Base-by-base conservation (phyloP, 2,797 vertebrate species). In the Helicolenus hilgendorfi region DNA sequence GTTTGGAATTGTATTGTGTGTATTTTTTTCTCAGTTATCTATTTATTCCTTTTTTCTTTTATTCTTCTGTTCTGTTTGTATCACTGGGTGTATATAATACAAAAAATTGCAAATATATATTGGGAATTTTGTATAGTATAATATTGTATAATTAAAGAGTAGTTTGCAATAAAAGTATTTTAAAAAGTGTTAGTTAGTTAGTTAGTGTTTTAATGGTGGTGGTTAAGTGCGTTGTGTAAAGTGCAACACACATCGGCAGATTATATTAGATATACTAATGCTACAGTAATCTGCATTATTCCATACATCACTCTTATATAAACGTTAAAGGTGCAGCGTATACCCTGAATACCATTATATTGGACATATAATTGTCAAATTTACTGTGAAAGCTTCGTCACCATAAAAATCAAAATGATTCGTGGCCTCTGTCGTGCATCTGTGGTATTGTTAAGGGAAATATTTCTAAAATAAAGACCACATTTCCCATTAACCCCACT, bases 401-500 rank as follows among this genome's bases (percentile, higher is more conserved):
- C 56, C 38, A 45, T 85, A 53, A 60, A 77, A 83, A 77, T 81
- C 35, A 8, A 38, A 24, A 73, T 27, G 45, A 79, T 15, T 35
- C 58, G 27, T 59, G 13, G 41, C 27, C 26, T 55, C 3, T 45
- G 63, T 41, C 1, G 7, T 38, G 14, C 31, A 26, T 85, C 31
- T 80, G 72, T 35, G 29, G 60, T 63, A 15, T 24, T 68, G 64
- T 81, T 36, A 45, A 45, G 33, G 77, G 64, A 69, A 78, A 79
- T 27, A 70, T 83, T 78, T 49, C 63, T 56, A 27, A 71, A 82
- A 79, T 58, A 55, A 65, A 83, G 24, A 49, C 27, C 31, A 77
- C 59, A 64, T 75, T 81, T 81, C 24, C 71, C 77, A 41, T 79
- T 55, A 49, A 53, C 36, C 20, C 65, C 15, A 26, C 15, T 33